phyloP scores from a whole-genome alignment of 2,113 vertebrate species.

The Sorex fumeus region DNA sequence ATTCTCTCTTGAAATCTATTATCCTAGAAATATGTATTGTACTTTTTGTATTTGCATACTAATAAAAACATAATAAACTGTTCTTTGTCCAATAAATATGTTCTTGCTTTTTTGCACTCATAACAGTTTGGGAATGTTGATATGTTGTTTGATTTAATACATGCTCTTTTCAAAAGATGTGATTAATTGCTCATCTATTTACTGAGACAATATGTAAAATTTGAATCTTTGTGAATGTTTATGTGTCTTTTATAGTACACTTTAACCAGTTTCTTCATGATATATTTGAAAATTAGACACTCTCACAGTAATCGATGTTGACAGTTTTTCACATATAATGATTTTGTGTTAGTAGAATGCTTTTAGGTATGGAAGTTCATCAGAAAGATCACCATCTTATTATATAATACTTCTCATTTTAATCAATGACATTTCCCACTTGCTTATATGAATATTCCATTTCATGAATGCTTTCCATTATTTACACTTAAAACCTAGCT shows the following conservation, averaged over 20 bases:
- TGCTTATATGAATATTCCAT: constrained; percentile 35
- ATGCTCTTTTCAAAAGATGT: not conserved
- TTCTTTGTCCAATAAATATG: not conserved
- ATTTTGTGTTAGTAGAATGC: constrained; percentile 25
- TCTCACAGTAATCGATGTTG: constrained; percentile 1
- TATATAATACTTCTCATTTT: constrained; percentile 46
- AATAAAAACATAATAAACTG: constrained; percentile 10
- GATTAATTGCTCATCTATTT: not conserved
- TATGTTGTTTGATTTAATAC: constrained; percentile 37
- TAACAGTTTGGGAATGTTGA: not conserved
- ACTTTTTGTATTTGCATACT: not conserved
- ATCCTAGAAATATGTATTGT: not conserved
- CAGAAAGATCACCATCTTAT: not conserved
- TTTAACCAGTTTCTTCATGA: not conserved
- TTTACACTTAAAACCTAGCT: constrained; percentile 13
- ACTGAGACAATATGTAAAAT: constrained; percentile 23
- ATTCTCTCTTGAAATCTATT: not conserved
- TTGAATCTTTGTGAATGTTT: constrained; percentile 15
- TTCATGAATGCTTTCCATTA: constrained; percentile 3
- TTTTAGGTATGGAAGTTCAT: constrained; percentile 5
- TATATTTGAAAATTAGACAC: constrained; percentile 26
- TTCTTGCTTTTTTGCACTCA: not conserved
- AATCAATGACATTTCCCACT: not conserved
- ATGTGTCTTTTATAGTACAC: not conserved
- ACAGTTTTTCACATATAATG: not conserved